Percentiles rank a stretch among this genome's conserved stretches.
These are phyloP conservation scores for Scolopax mira DNA, from an alignment of 2,113 vertebrate species.

Conservation along the genomic window DNA sequence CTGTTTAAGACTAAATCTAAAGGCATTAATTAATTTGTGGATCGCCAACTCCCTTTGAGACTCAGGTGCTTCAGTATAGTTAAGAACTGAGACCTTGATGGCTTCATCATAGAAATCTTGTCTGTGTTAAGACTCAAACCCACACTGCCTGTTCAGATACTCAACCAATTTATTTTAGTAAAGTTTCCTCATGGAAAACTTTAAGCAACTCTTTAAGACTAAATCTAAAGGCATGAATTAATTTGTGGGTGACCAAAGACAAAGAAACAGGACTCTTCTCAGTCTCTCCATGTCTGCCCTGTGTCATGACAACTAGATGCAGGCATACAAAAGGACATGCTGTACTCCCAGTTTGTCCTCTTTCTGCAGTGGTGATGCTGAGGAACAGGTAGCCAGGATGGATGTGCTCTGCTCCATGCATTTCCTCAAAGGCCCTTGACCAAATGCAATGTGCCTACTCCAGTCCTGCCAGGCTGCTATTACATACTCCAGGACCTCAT, in stretches of 20 bases:
- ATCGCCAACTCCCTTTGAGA: neutral
- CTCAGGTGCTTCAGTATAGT: neutral
- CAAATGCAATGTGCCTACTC: neutral
- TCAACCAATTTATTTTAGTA: neutral
- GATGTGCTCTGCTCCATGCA: neutral
- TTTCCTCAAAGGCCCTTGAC: neutral
- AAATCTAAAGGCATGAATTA: no score
- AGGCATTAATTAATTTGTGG: neutral
- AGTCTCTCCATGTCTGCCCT: neutral
- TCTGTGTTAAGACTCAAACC: neutral
- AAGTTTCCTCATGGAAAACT: neutral
- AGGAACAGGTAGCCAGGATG: neutral
- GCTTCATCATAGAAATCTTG: neutral
- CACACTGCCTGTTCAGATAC: neutral
- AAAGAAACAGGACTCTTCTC: neutral
- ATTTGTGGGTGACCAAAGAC: no score
- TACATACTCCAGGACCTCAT: neutral
- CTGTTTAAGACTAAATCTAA: neutral
- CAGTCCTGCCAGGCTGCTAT: neutral
- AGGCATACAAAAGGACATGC: fast-evolving
- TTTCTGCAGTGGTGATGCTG: neutral
- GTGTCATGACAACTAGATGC: neutral
- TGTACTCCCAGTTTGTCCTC: neutral
- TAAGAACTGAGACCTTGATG: neutral
- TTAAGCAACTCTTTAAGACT: no score